phyloP scores from a whole-genome alignment of 2,113 vertebrate species.

The Promerops cafer region DNA sequence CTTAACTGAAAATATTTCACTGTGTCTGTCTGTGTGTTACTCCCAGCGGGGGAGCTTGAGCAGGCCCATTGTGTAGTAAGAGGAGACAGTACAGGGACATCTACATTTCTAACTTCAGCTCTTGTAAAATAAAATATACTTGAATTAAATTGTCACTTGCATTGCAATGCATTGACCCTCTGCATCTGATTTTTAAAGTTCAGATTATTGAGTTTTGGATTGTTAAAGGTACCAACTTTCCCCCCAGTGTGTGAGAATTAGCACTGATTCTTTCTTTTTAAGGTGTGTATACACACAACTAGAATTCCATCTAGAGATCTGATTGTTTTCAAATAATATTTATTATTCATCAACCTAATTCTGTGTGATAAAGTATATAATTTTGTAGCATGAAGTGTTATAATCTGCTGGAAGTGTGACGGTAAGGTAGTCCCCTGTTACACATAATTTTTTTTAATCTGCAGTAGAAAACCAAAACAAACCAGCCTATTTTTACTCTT shows the following conservation, averaged over 20 bases:
- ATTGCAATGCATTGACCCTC: conserved; percentile 67
- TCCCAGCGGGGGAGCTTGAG: not conserved
- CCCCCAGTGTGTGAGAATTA: not conserved
- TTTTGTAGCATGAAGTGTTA: not conserved
- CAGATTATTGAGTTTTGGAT: not conserved
- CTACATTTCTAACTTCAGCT: conserved; percentile 19
- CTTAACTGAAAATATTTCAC: not conserved
- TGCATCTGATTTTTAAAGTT: conserved; percentile 69
- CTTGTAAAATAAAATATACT: not conserved
- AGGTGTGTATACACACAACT: not conserved
- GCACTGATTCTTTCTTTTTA: not conserved
- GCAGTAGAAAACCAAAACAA: not conserved
- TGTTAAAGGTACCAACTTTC: not conserved
- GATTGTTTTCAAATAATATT: not conserved
- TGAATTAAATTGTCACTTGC: conserved; percentile 31
- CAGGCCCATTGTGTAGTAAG: not conserved
- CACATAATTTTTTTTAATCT: not conserved
- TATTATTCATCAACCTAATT: not conserved
- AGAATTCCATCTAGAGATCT: not conserved
- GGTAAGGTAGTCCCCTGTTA: not conserved
- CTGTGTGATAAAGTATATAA: not conserved
- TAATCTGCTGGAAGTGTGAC: not conserved
- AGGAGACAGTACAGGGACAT: not conserved
- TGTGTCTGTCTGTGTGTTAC: not conserved
- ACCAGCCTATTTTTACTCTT: not conserved